These are phyloP conservation scores for Triplophysa tibetana DNA, from an alignment of 2,113 vertebrate genomes.

Conservation along the genomic window DNA sequence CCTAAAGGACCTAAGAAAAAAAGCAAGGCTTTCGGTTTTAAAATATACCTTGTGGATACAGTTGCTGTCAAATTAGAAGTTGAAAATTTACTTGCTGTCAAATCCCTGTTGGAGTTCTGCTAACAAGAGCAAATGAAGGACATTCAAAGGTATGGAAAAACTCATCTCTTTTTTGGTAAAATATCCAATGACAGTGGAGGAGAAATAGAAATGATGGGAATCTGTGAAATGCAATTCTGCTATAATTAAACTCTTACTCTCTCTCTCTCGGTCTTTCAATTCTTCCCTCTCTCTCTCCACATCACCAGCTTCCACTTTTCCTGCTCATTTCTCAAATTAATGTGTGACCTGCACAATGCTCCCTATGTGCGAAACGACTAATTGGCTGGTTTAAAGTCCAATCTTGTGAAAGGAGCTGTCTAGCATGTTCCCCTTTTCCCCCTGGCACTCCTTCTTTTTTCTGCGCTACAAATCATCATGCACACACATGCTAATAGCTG, in stretches of 20 bases:
- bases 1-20: neutral
- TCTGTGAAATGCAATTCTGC: conserved; percentile 41
- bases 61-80: conserved; percentile 32
- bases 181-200: conserved; percentile 14
- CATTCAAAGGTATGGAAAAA: conserved; percentile 44
- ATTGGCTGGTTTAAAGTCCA: conserved; percentile 55
- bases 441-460: neutral
- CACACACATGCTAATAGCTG: conserved; percentile 41
- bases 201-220: conserved; percentile 10
- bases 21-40: neutral
- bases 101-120: conserved; percentile 22
- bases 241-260: conserved; percentile 47
- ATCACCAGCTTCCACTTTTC: conserved; percentile 40
- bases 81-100: conserved; percentile 43
- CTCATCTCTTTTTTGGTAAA: conserved; percentile 9
- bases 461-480: conserved; percentile 38
- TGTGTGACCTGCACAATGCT: conserved; percentile 50
- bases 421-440: conserved; percentile 21
- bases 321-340: conserved; percentile 53
- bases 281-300: conserved; percentile 24
- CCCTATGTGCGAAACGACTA: conserved; percentile 49
- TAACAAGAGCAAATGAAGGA: conserved; percentile 42
- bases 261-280: neutral
- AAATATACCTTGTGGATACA: neutral
- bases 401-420: conserved; percentile 49